phyloP scores from a whole-genome alignment of 2,797 vertebrate species.

The Galago senegalensis region DNA sequence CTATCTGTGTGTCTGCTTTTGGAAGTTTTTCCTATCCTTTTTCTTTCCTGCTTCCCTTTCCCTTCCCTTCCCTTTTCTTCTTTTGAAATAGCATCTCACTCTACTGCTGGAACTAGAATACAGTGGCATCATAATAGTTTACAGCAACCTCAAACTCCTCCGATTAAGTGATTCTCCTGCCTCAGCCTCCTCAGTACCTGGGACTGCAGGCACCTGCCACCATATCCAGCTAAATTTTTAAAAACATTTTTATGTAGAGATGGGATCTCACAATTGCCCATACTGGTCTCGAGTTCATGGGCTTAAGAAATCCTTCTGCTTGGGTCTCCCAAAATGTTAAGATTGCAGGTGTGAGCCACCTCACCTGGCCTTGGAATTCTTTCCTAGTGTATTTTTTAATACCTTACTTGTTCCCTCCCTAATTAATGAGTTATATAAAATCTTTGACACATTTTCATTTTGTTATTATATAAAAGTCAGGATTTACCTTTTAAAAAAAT shows the following conservation, averaged over 20 bases:
- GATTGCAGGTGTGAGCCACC: not conserved
- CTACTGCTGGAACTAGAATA: not conserved
- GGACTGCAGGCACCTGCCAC: not conserved
- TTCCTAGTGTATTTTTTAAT: not conserved
- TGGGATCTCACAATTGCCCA: not conserved
- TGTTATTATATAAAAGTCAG: not conserved
- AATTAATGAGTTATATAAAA: not conserved
- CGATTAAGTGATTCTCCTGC: not conserved
- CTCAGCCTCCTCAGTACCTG: too few relatives aligned
- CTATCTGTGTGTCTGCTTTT: rapidly evolving
- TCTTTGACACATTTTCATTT: not conserved
- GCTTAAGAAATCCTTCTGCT: not conserved
- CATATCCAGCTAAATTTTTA: not conserved
- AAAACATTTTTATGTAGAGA: not conserved
- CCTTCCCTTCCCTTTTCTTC: too few relatives aligned
- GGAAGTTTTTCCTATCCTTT: too few relatives aligned
- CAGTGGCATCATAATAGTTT: not conserved
- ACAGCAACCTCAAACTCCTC: not conserved
- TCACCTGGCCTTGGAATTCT: not conserved
- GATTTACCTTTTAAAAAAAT: not conserved
- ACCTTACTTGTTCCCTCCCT: not conserved
- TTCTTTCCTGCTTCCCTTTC: too few relatives aligned
- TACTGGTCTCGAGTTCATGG: not conserved
- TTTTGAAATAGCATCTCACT: not conserved
- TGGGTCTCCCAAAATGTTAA: not conserved